Evolutionary conservation across 2,888 invertebrate genomes (phyloP), one percentile per base, ranked within the genome.

Genomic region (Dyspetes luteomarginatus): DNA sequence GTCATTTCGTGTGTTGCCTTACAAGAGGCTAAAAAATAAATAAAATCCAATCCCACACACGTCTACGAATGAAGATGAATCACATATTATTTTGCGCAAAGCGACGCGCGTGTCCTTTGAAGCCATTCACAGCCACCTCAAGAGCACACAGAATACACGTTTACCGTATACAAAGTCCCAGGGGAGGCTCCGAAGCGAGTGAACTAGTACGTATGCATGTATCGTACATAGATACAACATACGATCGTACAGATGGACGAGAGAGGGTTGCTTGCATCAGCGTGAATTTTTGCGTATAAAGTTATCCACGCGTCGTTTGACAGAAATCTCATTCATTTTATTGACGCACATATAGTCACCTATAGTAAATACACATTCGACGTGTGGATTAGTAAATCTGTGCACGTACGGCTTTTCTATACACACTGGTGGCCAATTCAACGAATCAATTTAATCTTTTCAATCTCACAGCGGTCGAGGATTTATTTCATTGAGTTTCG

Each of bases 311-410:
- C 73, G 65, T 73, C 67, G 68, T 55, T 73, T 62, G 73, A 78
- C 62, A 55, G 62, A 55, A 78, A 73, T 73, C 52, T 73, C 78
- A 73, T 73, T 78, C 67, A 73, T 78, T 78, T 78, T 60, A 68
- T 68, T 41, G 78, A 73, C 36, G 24, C 45, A 19, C 24, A 22
- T 22, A 19, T 17, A 30, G 30, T 2, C 22, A 7, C 12, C 7
- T 5, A 12, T 52, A 67, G 7, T 19, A 41, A 4, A 55, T n/a
- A n/a, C 22, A 43, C n/a, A 41, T 30, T 48, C 5, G 41, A 24
- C 58, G 19, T 56, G 26, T 17, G 50, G 43, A 22, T 24, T 17
- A 48, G 15, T 22, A 43, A 26, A 4, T 55, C 36, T 36, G 36
- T 12, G 36, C 9, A 36, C 36, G 36, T 36, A 9, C 36, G 36